A percentile compares a stretch with the other conserved stretches of the same genome.
These are phyloP conservation scores for Dicerorhinus sumatrensis DNA, from an alignment of 2,113 vertebrate genomes.

Conservation along the genomic window DNA sequence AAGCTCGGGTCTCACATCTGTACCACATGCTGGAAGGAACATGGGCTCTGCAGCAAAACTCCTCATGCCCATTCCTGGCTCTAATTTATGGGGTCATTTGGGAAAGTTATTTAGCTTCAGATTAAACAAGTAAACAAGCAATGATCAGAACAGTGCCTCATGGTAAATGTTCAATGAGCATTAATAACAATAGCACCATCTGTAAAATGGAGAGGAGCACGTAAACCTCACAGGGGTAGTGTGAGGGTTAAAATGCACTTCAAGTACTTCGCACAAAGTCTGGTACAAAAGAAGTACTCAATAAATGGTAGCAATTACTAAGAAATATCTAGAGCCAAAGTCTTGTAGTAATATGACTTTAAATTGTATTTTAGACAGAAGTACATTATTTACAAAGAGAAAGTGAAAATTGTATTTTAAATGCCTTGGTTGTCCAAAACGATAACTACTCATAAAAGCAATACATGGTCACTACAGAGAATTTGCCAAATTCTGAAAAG, in stretches of 20 bases:
- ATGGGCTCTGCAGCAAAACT: not conserved
- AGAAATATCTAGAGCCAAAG: not conserved
- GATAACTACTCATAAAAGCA: not conserved
- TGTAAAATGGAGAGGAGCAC: not conserved
- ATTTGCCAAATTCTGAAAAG: not conserved
- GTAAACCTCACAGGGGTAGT: not conserved
- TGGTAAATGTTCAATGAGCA: not conserved
- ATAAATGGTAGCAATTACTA: not conserved
- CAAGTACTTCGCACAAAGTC: not conserved
- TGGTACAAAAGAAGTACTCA: not conserved
- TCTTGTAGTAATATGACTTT: not conserved
- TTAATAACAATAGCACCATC: not conserved
- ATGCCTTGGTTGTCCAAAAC: not conserved
- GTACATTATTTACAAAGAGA: not conserved
- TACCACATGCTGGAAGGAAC: not conserved
- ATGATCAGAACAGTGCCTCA: not conserved
- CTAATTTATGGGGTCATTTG: not conserved
- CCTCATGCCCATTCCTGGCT: not conserved
- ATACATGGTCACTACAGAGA: not conserved
- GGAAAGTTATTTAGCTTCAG: not conserved
- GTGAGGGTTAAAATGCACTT: not conserved
- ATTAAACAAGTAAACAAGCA: not conserved
- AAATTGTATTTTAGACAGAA: slow-evolving; percentile 4
- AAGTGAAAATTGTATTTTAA: not conserved
- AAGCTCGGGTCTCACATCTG: not conserved